Percentiles rank a stretch among this genome's conserved stretches.
Evolutionary conservation across 2,797 vertebrate genomes (phyloP).

Genomic region (Periparus ater): DNA sequence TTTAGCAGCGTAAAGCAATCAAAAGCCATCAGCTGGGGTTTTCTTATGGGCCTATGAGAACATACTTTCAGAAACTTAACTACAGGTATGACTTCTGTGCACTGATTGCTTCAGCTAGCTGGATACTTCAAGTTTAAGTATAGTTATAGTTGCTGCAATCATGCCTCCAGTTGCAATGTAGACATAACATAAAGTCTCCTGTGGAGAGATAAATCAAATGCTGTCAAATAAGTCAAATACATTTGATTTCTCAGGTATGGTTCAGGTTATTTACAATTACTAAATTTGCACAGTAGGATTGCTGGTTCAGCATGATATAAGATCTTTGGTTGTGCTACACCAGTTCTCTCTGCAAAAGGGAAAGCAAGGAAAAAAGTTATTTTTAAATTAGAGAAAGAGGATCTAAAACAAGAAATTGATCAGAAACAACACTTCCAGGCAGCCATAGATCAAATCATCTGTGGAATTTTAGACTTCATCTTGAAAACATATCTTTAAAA

Average conservation of each 20-base stretch:
- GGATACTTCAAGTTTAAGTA: background rate
- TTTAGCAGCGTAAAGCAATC: background rate
- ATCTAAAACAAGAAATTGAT: background rate
- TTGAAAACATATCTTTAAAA: background rate
- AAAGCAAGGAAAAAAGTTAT: background rate
- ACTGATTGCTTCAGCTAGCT: background rate
- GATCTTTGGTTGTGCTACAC: background rate
- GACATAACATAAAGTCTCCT: background rate
- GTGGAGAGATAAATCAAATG: background rate
- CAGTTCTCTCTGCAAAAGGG: background rate
- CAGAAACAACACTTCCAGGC: background rate
- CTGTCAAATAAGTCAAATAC: background rate
- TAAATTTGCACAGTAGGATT: conserved; percentile 18
- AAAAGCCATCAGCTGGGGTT: background rate
- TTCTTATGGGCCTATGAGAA: background rate
- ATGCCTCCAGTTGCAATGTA: background rate
- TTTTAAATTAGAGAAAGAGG: conserved; percentile 9
- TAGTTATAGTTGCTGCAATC: background rate
- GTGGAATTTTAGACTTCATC: background rate
- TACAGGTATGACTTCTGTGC: background rate
- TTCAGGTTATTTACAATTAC: conserved; percentile 4
- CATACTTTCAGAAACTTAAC: background rate
- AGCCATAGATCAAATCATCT: background rate
- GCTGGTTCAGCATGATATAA: background rate
- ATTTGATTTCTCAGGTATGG: background rate